A percentile compares a stretch with the other conserved stretches of the same genome.
Evolutionary conservation across 2,888 invertebrate species (phyloP).

Genomic region (Acanthosoma haemorrhoidale): DNA sequence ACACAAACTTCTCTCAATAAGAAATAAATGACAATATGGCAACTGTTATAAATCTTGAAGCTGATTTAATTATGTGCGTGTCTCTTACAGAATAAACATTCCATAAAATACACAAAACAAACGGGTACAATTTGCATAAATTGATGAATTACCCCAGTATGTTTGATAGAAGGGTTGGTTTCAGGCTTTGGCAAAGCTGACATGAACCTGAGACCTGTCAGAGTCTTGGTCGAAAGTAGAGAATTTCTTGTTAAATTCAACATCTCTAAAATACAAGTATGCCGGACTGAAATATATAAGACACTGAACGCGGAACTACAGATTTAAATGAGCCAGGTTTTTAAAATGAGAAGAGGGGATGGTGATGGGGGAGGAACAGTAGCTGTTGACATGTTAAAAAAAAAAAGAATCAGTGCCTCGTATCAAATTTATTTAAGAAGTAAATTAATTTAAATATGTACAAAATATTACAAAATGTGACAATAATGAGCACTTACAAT

Average conservation of each 20-base stretch:
- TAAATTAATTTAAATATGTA: neutral
- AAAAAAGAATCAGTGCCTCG: neutral
- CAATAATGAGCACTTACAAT: neutral
- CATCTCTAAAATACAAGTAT: neutral
- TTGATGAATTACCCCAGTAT: conserved; percentile 32
- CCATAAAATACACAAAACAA: no score
- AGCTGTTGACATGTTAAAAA: neutral
- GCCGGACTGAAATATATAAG: neutral
- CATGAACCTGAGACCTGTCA: conserved; percentile 22
- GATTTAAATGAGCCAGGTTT: neutral
- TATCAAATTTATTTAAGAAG: neutral
- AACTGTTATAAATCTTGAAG: no score
- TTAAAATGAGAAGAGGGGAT: neutral
- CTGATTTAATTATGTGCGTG: no score
- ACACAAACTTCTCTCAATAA: no score
- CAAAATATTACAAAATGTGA: neutral
- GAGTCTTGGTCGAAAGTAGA: neutral
- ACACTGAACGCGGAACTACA: neutral
- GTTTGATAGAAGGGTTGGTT: conserved; percentile 30
- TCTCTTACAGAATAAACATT: no score
- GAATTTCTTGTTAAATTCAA: neutral
- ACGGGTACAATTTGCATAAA: no score
- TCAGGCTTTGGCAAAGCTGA: conserved; percentile 32
- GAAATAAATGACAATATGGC: no score
- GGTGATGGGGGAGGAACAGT: neutral